Percentiles rank a stretch among this genome's conserved stretches.
Evolutionary conservation across 1,140 invertebrate genomes (phyloP).

Genomic region (Ceratosolen fusciceps): DNA sequence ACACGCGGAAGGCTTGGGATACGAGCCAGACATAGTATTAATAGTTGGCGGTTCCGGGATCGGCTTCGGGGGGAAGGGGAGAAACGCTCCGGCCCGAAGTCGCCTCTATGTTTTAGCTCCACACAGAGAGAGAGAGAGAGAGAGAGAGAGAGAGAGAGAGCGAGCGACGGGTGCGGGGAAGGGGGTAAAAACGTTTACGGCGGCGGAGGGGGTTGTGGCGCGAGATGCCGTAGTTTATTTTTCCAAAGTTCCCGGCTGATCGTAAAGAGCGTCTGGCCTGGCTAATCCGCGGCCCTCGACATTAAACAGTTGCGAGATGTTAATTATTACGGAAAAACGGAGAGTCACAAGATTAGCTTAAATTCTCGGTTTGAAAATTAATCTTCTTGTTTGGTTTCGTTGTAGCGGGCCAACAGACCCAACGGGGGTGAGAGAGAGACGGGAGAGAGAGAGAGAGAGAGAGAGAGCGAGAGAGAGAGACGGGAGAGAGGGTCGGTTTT

Average conservation of each 20-base stretch:
- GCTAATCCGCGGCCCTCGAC: conserved; percentile 19
- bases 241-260: conserved; percentile 1
- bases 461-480: too few species aligned
- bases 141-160: too few species aligned
- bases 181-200: conserved; percentile 13
- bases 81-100: too few species aligned
- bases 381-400: conserved; percentile 11
- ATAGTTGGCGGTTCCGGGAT: conserved; percentile 36
- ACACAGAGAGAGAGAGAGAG: too few species aligned
- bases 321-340: conserved; percentile 36
- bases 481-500: neutral
- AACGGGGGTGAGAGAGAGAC: too few species aligned
- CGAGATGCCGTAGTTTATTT: conserved; percentile 15
- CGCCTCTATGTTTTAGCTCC: too few species aligned
- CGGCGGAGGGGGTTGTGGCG: neutral
- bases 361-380: neutral
- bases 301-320: conserved; percentile 28
- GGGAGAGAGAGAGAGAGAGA: too few species aligned
- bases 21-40: conserved; percentile 49
- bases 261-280: neutral
- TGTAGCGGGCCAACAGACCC: too few species aligned
- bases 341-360: neutral
- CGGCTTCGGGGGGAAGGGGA: too few species aligned
- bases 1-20: conserved; percentile 22
- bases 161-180: neutral